Percentiles rank a stretch among this genome's conserved stretches.
These are phyloP conservation scores for Crocidura indochinensis DNA, from an alignment of 2,797 vertebrate species.

Conservation along the genomic window DNA sequence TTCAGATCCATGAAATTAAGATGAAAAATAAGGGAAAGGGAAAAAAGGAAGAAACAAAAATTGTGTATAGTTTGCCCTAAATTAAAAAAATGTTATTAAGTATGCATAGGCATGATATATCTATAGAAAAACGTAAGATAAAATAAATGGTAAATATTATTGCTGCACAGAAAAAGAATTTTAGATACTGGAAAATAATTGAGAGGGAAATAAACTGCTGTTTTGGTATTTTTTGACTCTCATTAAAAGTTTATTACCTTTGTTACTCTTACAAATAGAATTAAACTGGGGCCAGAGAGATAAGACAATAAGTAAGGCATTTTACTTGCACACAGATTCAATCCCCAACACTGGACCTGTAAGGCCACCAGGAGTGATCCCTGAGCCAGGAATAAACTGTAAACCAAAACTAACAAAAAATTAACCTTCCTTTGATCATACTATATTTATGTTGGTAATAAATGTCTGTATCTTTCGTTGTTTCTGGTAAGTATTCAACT, in stretches of 20 bases:
- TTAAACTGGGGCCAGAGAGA: too few species aligned
- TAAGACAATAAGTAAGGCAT: too few species aligned
- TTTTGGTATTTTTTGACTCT: background rate
- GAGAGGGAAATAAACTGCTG: background rate
- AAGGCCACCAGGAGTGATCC: too few species aligned
- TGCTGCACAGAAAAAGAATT: constrained; percentile 49
- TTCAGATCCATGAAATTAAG: constrained; percentile 34
- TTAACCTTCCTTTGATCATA: too few species aligned
- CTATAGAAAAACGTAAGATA: constrained; percentile 17
- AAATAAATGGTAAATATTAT: constrained; percentile 30
- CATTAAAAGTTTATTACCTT: constrained; percentile 25
- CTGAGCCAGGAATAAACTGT: too few species aligned
- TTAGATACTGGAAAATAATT: constrained; percentile 49
- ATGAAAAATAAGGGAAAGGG: background rate
- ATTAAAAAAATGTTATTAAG: background rate
- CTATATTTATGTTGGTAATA: constrained; percentile 14
- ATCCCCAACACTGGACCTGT: too few species aligned
- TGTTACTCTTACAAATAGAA: background rate
- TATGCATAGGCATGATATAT: background rate
- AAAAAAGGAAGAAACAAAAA: background rate
- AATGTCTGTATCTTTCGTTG: background rate
- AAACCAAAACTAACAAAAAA: too few species aligned
- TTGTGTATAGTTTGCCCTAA: background rate
- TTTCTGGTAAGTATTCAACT: constrained; percentile 55
- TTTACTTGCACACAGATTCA: too few species aligned